Evolutionary conservation across 2,113 vertebrate genomes (phyloP), one percentile per base, ranked within the genome.

Genomic region (Planiliza haematocheilus): DNA sequence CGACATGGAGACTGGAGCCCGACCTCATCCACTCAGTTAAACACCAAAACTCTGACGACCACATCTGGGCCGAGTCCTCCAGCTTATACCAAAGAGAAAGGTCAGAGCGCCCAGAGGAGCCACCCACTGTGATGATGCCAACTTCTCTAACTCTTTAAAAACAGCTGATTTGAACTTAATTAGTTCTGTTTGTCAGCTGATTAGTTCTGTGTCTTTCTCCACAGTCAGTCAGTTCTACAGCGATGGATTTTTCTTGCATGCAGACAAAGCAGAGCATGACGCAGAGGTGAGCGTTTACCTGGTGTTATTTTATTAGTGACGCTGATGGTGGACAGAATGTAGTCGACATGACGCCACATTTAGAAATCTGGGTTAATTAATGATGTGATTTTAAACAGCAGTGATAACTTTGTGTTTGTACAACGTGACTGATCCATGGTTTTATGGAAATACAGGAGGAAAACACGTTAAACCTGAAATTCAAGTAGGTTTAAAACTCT

Each of bases 31-130:
- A 34, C 61, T 55, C 85, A 82, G 10, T 63, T 50, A 10, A 79
- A 70, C 49, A n/a, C 50, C 30, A 56, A 45, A 24, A 37, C 81
- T 67, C 74, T 14, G 8, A 49, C 39, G 49, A 3, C 20, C 8
- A 39, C 42, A 0, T 18, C 63, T 18, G 75, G 59, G n/a, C 59
- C 59, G n/a, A 91, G 84, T 72, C 92, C 89, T 43, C 90, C 93
- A 12, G 84, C 89, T 1, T 85, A 71, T 63, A 91, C 68, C 67
- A 93, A 91, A 73, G 91, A 92, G 48, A 94, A 90, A 83, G 91
- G 93, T 93, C 16, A 7, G 75, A 2, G 4, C 14, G 0, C 8
- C 4, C 10, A 13, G 14, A 12, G 37, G 42, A 48, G 7, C n/a
- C 11, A 18, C 18, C 30, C 17, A 21, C 24, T 20, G 16, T 42